These are phyloP conservation scores for Orchesella cincta DNA, from an alignment of 1,140 invertebrate species.

Conservation along the genomic window DNA sequence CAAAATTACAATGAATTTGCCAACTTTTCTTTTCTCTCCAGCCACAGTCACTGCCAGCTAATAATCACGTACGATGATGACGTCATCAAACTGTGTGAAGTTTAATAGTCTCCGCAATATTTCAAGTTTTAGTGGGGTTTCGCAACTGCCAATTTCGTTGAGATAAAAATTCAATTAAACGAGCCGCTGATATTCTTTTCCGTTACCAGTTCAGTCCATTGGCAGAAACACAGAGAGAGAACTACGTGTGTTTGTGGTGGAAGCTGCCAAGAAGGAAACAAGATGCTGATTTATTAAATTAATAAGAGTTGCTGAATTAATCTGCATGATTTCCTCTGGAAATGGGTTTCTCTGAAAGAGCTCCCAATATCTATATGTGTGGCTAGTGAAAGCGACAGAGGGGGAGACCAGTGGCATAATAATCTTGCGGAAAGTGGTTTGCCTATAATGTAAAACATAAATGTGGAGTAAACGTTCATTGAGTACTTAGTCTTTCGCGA, in stretches of 20 bases:
- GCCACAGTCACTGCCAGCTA: too few relatives aligned
- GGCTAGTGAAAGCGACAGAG: not conserved
- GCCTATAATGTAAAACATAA: constrained; percentile 11
- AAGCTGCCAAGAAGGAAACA: not conserved
- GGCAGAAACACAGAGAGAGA: not conserved
- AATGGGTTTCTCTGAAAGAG: not conserved
- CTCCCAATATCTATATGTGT: not conserved
- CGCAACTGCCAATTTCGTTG: not conserved
- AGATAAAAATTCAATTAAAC: not conserved
- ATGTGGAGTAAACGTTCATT: not conserved
- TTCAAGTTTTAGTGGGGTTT: too few relatives aligned
- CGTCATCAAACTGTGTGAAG: too few relatives aligned
- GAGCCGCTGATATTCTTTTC: too few relatives aligned
- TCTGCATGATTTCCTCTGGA: constrained; percentile 1
- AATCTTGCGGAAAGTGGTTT: not conserved
- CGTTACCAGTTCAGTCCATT: not conserved
- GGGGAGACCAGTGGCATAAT: not conserved
- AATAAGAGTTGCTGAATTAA: not conserved
- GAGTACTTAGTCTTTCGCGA: not conserved
- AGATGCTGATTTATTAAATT: constrained; percentile 12
- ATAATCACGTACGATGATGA: too few relatives aligned
- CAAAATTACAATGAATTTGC: too few relatives aligned
- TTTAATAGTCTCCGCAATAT: too few relatives aligned
- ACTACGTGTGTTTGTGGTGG: not conserved
- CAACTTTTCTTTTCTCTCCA: too few relatives aligned